Conservation (phyloP, 2,113 vertebrate species). For the Nematolebias whitei region DNA sequence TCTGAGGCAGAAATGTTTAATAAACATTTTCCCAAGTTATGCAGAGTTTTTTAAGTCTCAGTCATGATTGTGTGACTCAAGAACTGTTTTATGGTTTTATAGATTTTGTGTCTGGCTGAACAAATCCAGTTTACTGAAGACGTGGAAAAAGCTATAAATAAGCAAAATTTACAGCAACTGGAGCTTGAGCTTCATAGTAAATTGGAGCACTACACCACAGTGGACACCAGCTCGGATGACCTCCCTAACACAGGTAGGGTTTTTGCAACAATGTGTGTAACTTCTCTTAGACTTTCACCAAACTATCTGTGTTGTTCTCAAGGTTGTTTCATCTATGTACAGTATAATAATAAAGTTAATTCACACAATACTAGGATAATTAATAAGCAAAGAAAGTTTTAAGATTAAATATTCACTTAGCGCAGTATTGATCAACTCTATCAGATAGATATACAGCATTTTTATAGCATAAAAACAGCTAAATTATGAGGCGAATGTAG, state of each 20-base stretch:
- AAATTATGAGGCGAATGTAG: too few species aligned
- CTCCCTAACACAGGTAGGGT: slow-evolving; percentile 78
- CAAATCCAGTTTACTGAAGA: slow-evolving; percentile 98
- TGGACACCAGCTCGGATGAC: slow-evolving; percentile 81
- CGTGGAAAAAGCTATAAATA: slow-evolving; percentile 87
- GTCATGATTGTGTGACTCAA: not conserved
- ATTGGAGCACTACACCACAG: slow-evolving; percentile 90
- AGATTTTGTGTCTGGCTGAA: slow-evolving; percentile 94
- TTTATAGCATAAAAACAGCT: too few species aligned
- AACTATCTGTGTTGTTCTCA: too few species aligned
- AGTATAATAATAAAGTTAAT: too few species aligned
- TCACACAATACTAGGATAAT: too few species aligned
- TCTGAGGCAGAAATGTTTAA: too few species aligned
- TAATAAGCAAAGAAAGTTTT: too few species aligned
- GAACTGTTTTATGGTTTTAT: slow-evolving; percentile 7
- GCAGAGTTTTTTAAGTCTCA: not conserved
- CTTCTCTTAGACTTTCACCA: not conserved
- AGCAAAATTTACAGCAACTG: slow-evolving; percentile 86
- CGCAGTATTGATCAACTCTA: too few species aligned
- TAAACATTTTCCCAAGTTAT: not conserved
- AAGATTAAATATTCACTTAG: too few species aligned
- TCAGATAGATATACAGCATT: too few species aligned
- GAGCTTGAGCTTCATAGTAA: slow-evolving; percentile 88
- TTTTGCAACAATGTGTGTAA: not conserved
- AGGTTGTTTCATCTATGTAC: too few species aligned